Evolutionary conservation across 2,113 vertebrate genomes (phyloP).

Genomic region (Pogona vitticeps): DNA sequence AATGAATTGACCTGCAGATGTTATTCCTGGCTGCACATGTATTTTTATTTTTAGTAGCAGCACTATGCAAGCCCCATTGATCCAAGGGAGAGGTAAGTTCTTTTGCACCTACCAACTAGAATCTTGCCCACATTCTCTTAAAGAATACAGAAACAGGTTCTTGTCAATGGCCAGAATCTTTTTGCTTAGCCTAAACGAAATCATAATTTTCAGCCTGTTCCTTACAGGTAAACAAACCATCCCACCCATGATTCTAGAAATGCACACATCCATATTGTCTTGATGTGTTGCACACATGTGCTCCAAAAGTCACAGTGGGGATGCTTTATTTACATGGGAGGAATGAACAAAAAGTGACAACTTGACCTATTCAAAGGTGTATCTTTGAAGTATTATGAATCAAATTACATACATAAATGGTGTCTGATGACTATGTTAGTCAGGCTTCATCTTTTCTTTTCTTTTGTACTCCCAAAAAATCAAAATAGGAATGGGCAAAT

Average conservation of each 20-base stretch:
- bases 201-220: too few species aligned
- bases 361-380: too few species aligned
- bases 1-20: background rate
- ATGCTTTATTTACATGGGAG: too few species aligned
- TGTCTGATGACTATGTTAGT: background rate
- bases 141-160: background rate
- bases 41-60: background rate
- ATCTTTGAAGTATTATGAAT: background rate
- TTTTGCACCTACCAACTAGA: background rate
- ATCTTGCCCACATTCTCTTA: background rate
- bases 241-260: too few species aligned
- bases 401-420: background rate
- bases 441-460: constrained; percentile 13
- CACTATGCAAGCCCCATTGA: background rate
- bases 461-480: background rate
- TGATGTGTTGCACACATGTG: too few species aligned
- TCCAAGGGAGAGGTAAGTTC: too few species aligned
- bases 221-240: too few species aligned
- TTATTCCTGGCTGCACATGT: background rate
- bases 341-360: too few species aligned
- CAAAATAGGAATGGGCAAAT: background rate
- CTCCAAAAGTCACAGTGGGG: too few species aligned
- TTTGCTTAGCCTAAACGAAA: too few species aligned
- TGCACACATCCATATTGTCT: too few species aligned
- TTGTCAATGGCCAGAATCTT: background rate